phyloP scores from a whole-genome alignment of 92 coral and sea anemone species.

The Plumapathes pennacea region DNA sequence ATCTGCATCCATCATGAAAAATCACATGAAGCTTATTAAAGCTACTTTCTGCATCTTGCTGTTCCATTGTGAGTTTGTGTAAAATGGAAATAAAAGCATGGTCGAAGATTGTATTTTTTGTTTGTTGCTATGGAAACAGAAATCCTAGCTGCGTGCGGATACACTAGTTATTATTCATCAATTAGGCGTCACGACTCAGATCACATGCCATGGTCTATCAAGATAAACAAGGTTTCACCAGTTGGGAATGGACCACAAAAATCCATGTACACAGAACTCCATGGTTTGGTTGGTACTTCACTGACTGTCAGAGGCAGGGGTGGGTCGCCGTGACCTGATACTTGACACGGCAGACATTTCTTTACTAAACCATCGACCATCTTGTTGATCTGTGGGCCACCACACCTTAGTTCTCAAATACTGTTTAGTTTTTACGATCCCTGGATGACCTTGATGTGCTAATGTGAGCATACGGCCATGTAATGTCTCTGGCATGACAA shows the following conservation, averaged over 20 bases:
- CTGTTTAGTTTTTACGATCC: constrained; percentile 16
- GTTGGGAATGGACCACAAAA: too few species aligned
- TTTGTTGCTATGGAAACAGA: too few species aligned
- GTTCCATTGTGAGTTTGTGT: constrained; percentile 9
- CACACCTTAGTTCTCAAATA: constrained; percentile 1
- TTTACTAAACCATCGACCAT: neutral
- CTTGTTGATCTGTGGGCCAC: constrained; percentile 2
- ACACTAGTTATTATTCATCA: too few species aligned
- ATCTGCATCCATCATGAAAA: constrained; percentile 30
- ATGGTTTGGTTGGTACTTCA: constrained; percentile 8
- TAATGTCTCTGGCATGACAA: constrained; percentile 25
- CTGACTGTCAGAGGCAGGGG: constrained; percentile 4
- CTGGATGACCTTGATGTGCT: constrained; percentile 15
- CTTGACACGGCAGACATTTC: constrained; percentile 2
- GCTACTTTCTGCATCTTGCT: neutral
- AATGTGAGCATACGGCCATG: constrained; percentile 4
- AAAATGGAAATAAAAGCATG: too few species aligned
- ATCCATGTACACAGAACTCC: too few species aligned
- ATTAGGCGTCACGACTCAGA: too few species aligned
- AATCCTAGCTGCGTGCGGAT: too few species aligned
- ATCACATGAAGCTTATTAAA: constrained; percentile 15
- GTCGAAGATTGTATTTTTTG: too few species aligned
- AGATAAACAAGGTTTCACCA: constrained; percentile 17
- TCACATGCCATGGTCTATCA: too few species aligned
- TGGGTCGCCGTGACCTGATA: constrained; percentile 3